Evolutionary conservation across 2,113 vertebrate species (phyloP), one percentile per base, ranked within the genome.

Genomic region (Falco punctatus): DNA sequence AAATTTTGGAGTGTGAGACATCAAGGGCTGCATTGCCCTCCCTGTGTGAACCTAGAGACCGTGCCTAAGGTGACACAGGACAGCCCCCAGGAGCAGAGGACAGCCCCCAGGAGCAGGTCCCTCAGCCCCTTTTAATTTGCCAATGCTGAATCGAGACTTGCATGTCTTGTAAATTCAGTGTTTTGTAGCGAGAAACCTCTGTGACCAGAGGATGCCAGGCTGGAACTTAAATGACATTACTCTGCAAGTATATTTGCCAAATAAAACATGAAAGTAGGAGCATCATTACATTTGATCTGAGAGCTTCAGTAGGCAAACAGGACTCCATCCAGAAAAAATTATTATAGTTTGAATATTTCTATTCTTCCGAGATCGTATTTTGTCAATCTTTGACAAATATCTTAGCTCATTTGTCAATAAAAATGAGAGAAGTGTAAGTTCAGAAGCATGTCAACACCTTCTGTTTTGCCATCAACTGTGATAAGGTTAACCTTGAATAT

Each of bases 401-500:
- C 54, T 66, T 80, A 11, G 51, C 16, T 92, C 11, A 17, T 87
- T 92, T 95, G 65, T 84, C 74, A 96, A 87, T 87, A 95, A 64
- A 95, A 94, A 81, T 6, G 30, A 61, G 75, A 58, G 40, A 94
- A 89, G 17, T 28, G 3, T 33, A 65, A 90, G 87, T 79, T 96
- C 93, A 70, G 81, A 90, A 91, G 54, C 74, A 65, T 97, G 94
- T 87, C 91, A 96, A 92, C 94, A 96, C 92, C 70, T 89, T 95
- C 86, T 95, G 84, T 81, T 97, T 97, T 95, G 66, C 80, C 70
- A 78, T 92, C 91, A 92, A 46, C 89, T 64, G 48, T 92, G 93
- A 87, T 90, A 95, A 95, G 84, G 94, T 95, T 95, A 97, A 65
- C 83, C 79, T 72, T 73, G 89, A 96, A 91, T 94, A 95, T 89